Percentiles rank a stretch among this genome's conserved stretches.
These are phyloP conservation scores for Brachynemurus nebulosus DNA, from an alignment of 2,888 invertebrate species.

Conservation along the genomic window DNA sequence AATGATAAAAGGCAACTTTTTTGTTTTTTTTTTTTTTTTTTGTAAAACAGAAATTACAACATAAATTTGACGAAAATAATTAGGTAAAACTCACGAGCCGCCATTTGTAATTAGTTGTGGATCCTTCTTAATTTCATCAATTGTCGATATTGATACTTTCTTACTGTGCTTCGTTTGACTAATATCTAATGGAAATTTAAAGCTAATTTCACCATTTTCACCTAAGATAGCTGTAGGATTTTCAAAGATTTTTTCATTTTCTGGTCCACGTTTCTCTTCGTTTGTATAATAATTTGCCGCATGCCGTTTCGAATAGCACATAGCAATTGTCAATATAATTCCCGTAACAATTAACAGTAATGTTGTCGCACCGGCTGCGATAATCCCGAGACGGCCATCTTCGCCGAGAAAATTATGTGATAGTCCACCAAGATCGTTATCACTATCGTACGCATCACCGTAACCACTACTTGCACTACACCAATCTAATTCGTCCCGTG, in stretches of 20 bases:
- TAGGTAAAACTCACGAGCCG: slow-evolving; percentile 23
- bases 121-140: slow-evolving; percentile 30
- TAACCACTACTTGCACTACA: slow-evolving; percentile 39
- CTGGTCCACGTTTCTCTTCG: slow-evolving; percentile 45
- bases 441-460: slow-evolving; percentile 30
- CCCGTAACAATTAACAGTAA: slow-evolving; percentile 35
- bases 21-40: no score
- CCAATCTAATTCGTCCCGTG: slow-evolving; percentile 29
- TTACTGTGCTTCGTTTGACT: slow-evolving; percentile 7
- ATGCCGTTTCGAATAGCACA: slow-evolving; percentile 53
- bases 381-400: slow-evolving; percentile 38
- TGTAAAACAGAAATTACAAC: no score
- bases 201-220: slow-evolving; percentile 36
- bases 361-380: slow-evolving; percentile 40
- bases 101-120: slow-evolving; percentile 26
- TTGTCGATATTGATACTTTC: slow-evolving; percentile 30
- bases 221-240: slow-evolving; percentile 31
- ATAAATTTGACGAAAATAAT: no score
- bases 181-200: slow-evolving; percentile 39
- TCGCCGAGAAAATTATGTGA: slow-evolving; percentile 30
- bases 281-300: slow-evolving; percentile 67
- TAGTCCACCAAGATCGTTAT: background rate
- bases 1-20: no score
- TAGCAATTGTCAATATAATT: slow-evolving; percentile 31
- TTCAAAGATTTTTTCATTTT: slow-evolving; percentile 31